Base-by-base conservation (phyloP, 2,888 invertebrate genomes). In the Nomada lathburiana region DNA sequence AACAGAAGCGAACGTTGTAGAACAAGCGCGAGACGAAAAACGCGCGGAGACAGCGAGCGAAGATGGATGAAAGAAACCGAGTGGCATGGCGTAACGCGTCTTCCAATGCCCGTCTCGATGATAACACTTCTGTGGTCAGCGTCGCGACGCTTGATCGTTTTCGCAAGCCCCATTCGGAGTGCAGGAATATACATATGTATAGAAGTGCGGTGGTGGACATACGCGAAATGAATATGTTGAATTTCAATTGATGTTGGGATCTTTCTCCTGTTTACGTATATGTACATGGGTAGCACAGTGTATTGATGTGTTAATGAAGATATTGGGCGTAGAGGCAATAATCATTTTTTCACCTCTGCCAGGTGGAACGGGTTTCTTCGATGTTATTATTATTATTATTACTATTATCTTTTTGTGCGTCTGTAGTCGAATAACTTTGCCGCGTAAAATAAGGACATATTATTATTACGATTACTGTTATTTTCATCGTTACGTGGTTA, bases 21-120 rank as follows among this genome's bases (percentile, higher is more conserved):
- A n/a, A 53, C 42, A 3, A 23, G 18, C 53, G 63, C 18, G 18
- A 52, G 11, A 62, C 20, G 55, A 67, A 71, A 65, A 67, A 53
- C 5, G 13, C 23, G 20, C 55, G 53, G 42, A 23, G 53, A 18
- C 65, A 59, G 64, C 59, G 55, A 76, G 50, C 11, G 62, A 71
- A 70, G 68, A 72, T 13, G 47, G 57, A 80, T 63, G 67, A 62
- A 44, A 62, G 67, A 23, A 50, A 59, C 16, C 36, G 64, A 23
- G 13, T 0, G 42, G 13, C 36, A 9, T 23, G 47, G 47, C 16
- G 42, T 20, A 64, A 72, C n/a, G 44, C 13, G 11, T 20, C 36
- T n/a, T 11, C 3, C 20, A n/a, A 11, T 57, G 2, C 5, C 44
- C 55, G 42, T 20, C 50, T 50, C 36, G 55, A 74, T 68, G 42